A percentile compares a stretch with the other conserved stretches of the same genome.
phyloP scores from a whole-genome alignment of 2,888 invertebrate genomes.

The Rhyacophila evoluta region DNA sequence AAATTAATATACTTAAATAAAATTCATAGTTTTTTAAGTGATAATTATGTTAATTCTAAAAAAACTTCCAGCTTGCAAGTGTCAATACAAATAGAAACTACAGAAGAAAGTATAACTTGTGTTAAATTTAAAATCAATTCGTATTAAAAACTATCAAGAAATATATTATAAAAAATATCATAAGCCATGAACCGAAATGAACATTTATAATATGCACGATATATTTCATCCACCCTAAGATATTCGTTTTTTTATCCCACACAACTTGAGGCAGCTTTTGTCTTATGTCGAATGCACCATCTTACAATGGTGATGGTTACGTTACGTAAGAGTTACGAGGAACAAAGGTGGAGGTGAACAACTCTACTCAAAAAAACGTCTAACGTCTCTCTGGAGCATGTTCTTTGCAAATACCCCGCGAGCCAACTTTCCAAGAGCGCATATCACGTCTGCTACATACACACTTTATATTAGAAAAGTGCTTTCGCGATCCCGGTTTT shows the following conservation, averaged over 20 bases:
- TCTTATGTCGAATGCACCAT: background rate
- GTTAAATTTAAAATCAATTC: too few relatives aligned
- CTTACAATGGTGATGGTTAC: background rate
- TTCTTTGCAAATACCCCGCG: background rate
- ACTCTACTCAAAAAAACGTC: slow-evolving; percentile 29
- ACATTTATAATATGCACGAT: too few relatives aligned
- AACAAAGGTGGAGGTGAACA: slow-evolving; percentile 15
- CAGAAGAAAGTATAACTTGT: too few relatives aligned
- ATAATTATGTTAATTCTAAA: too few relatives aligned
- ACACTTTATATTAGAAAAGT: background rate
- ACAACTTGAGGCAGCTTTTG: background rate
- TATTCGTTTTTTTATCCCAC: background rate
- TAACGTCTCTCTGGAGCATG: background rate
- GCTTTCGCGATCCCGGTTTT: background rate
- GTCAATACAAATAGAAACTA: too few relatives aligned
- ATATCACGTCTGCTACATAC: background rate
- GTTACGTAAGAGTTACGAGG: background rate
- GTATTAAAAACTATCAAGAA: too few relatives aligned
- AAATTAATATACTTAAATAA: too few relatives aligned
- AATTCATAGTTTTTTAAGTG: too few relatives aligned
- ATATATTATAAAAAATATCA: too few relatives aligned
- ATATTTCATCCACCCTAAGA: too few relatives aligned
- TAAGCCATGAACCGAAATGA: too few relatives aligned
- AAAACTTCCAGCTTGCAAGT: too few relatives aligned
- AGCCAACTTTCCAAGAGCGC: background rate